A percentile compares a stretch with the other conserved stretches of the same genome.
Conservation (phyloP, 2,113 vertebrate species). For the Cryptoleucopteryx plumbea region DNA sequence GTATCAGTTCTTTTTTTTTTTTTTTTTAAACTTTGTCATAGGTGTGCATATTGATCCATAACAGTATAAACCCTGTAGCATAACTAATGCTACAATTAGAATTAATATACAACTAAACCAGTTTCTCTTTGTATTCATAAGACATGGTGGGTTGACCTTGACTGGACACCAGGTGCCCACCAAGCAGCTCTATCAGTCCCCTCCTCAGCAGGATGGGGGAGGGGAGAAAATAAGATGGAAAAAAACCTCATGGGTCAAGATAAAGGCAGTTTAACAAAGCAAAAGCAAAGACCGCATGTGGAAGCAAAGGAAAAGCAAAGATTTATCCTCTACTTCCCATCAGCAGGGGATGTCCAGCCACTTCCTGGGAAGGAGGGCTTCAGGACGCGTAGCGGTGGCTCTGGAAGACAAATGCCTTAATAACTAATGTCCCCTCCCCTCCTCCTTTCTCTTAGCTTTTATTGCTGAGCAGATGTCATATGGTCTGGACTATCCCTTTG, state of each 20-base stretch:
- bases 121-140: background rate
- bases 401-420: rapidly evolving
- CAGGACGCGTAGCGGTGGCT: rapidly evolving
- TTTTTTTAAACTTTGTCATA: background rate
- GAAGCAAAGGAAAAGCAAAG: background rate
- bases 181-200: background rate
- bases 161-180: background rate
- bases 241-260: background rate
- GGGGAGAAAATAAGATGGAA: background rate
- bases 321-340: background rate
- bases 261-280: background rate
- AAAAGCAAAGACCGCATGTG: rapidly evolving
- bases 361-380: background rate
- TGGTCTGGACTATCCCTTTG: background rate
- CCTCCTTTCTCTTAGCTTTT: too few relatives aligned
- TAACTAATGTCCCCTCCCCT: background rate
- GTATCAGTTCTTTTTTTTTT: background rate
- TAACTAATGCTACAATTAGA: background rate
- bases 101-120: background rate
- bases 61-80: background rate
- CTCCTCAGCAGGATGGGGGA: background rate
- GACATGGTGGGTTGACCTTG: rapidly evolving
- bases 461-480: too few relatives aligned
- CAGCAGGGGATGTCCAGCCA: background rate
- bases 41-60: background rate